Evolutionary conservation across 2,888 invertebrate species (phyloP), one percentile per base, ranked within the genome.

Genomic region (Phengaris alcon): DNA sequence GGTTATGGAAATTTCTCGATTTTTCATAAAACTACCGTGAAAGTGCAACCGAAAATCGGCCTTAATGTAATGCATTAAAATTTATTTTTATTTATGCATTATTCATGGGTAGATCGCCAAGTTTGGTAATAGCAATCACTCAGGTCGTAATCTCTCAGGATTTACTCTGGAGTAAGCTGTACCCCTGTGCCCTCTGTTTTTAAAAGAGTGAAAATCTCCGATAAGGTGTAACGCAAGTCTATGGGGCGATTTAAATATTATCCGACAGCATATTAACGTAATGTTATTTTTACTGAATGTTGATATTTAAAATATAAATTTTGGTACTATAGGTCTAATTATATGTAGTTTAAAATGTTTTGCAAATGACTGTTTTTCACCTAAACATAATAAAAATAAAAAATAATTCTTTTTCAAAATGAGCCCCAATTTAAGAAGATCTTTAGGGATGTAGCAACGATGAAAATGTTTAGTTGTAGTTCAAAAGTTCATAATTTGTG

Each of bases 81-180:
- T 35, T 6, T 52, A 48, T 51, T 74, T 15, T 59, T 35, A 73
- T 48, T 59, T 35, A 73, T 48, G 64, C 64, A 51, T 72, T 51
- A 46, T 59, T 59, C 57, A 59, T 48, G 22, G 22, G 48, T 46
- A 22, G 55, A 69, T 52, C 68, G 69, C 44, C 44, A 22, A 90
- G 88, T 92, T 91, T 86, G 84, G 85, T 84, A 89, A 90, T 86
- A 88, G 91, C 90, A 91, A 93, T 93, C 93, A 92, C 93, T 93
- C 93, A 93, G 87, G 84, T 80, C 84, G 88, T 92, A 93, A 93
- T 93, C 93, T 93, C 92, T 90, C 80, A 89, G 91, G 91, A 88
- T 91, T 92, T 91, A 83, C 87, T 84, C 77, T 77, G 80, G 79
- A 81, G 81, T 80, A 80, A 78, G 79, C 79, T 80, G 80, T 80